Base-by-base conservation (phyloP, 2,113 vertebrate species). In the Oenanthe melanoleuca region DNA sequence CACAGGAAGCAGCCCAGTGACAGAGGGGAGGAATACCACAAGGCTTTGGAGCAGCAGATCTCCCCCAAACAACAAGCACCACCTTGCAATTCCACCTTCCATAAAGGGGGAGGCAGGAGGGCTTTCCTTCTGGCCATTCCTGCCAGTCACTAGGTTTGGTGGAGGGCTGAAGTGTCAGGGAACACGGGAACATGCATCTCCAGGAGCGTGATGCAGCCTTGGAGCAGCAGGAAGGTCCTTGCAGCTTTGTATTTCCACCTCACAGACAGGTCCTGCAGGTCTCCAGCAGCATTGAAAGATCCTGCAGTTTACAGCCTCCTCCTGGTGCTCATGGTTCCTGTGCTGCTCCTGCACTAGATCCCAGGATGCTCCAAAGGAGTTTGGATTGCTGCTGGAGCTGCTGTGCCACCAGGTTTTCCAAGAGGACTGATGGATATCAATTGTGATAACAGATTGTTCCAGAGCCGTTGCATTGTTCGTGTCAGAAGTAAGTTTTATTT, bases 281-380 rank as follows among this genome's bases (percentile, higher is more conserved):
- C 60, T 49, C 55, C 50, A 79, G 34, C 34, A 89, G 80, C 5
- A 1, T 1, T 45, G 44, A 63, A 33, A 81, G 28, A 44, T 71
- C 67, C 34, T n/a, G 50, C 50, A 55, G 34, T 23, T 15, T 34
- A 64, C 17, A 22, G 44, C 34, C 40, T 59, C 47, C n/a, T 71
- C 79, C 42, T 72, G 31, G n/a, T 44, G 21, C 23, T 64, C 2
- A 0, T 10, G 11, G 26, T 12, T 50, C 61, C n/a, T 1, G 0
- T 10, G 45, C 61, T 85, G 75, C 52, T 84, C 33, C 90, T 53
- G 28, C 13, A 2, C 64, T 21, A 11, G 8, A 13, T 26, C 38
- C 29, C 3, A 0, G 3, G 63, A 16, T 20, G 42, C 26, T n/a
- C 55, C 57, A 57, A 40, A 65, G 60, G 55, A 45, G 9, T 38